Conservation (phyloP, 2,113 vertebrate genomes). For the Dromaius novaehollandiae region DNA sequence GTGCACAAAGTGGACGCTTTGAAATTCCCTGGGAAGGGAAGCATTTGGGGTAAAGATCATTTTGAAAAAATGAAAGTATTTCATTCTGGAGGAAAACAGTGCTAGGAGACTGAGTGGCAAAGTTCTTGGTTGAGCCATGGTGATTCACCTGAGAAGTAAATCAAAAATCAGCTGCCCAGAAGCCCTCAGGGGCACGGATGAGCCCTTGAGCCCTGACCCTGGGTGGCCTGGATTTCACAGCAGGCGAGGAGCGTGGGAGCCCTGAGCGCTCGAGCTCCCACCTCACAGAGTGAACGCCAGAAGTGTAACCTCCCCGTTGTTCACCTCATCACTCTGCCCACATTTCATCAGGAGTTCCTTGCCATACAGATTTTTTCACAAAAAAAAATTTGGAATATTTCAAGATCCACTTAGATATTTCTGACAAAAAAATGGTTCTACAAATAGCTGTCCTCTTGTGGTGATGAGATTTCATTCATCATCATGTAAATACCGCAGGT, state of each 20-base stretch:
- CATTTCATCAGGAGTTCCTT: neutral
- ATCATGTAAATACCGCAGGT: accelerated
- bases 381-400: neutral
- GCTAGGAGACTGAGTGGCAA: neutral
- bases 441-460: neutral
- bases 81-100: neutral
- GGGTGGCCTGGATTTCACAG: neutral
- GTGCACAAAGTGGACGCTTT: neutral
- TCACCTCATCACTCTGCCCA: neutral
- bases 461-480: neutral
- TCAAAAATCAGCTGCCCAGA: neutral
- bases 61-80: neutral
- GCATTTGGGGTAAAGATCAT: neutral
- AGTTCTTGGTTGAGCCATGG: neutral
- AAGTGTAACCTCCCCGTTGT: neutral
- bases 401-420: neutral
- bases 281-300: neutral
- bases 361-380: neutral
- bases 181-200: neutral
- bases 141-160: neutral
- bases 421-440: too few species aligned
- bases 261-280: neutral
- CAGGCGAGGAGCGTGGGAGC: accelerated
- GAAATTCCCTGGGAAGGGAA: neutral
- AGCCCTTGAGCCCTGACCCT: neutral